phyloP scores from a whole-genome alignment of 2,888 invertebrate genomes.

The Drosophila seclusa region DNA sequence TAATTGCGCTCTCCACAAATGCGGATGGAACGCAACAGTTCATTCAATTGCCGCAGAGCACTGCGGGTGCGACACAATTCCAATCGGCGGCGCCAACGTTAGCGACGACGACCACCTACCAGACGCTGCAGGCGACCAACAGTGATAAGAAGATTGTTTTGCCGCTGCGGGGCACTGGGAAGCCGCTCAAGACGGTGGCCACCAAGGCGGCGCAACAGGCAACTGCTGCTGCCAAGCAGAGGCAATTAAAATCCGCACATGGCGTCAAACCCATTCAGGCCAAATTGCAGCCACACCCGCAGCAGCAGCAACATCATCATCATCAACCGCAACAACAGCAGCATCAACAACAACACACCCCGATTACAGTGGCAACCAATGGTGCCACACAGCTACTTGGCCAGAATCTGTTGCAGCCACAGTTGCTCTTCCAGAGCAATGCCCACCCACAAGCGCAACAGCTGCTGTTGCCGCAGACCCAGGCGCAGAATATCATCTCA shows the following conservation, averaged over 20 bases:
- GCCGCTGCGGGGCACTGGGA: conserved; percentile 67
- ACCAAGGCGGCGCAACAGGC: conserved; percentile 79
- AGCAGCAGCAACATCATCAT: conserved; percentile 48
- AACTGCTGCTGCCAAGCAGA: conserved; percentile 74
- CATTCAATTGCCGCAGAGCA: conserved; percentile 75
- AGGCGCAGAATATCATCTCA: conserved; percentile 85
- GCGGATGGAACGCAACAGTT: conserved; percentile 80
- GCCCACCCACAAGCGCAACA: conserved; percentile 62
- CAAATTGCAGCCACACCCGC: conserved; percentile 66
- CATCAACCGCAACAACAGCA: conserved; percentile 47
- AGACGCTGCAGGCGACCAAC: conserved; percentile 78
- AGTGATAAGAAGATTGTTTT: conserved; percentile 80
- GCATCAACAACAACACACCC: conserved; percentile 50
- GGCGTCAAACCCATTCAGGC: conserved; percentile 81
- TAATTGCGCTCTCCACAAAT: conserved; percentile 80
- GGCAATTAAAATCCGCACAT: conserved; percentile 67
- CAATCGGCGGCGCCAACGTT: conserved; percentile 44
- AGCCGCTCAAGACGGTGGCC: conserved; percentile 77
- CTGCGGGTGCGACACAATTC: conserved; percentile 35
- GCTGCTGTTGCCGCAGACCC: conserved; percentile 84
- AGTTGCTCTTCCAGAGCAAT: conserved; percentile 74
- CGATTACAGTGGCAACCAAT: conserved; percentile 65
- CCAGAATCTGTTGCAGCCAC: conserved; percentile 70
- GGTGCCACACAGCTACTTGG: conserved; percentile 63
- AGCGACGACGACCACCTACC: conserved; percentile 68